A percentile compares a stretch with the other conserved stretches of the same genome.
These are phyloP conservation scores for Noctua janthina DNA, from an alignment of 2,888 invertebrate species.

Conservation along the genomic window DNA sequence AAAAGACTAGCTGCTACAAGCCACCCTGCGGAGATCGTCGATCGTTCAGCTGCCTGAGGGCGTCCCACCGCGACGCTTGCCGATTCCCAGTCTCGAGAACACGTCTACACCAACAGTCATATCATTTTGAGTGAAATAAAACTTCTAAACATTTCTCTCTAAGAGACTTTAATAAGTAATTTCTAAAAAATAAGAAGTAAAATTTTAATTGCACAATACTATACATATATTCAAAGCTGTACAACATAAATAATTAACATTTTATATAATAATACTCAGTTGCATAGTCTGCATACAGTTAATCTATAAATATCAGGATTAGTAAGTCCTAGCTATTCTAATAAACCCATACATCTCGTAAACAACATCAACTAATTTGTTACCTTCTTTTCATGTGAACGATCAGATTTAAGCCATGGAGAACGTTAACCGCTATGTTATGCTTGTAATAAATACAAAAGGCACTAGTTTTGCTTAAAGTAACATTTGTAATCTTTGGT, in stretches of 20 bases:
- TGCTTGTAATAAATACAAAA: slow-evolving; percentile 59
- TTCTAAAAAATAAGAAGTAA: slow-evolving; percentile 69
- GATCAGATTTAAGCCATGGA: slow-evolving; percentile 50
- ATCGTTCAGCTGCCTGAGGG: neutral
- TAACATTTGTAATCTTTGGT: slow-evolving; percentile 64
- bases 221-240: slow-evolving; percentile 70
- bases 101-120: neutral
- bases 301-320: slow-evolving; percentile 54
- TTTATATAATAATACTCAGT: slow-evolving; percentile 66
- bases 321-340: slow-evolving; percentile 50
- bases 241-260: slow-evolving; percentile 67
- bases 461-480: slow-evolving; percentile 67
- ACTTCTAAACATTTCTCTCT: slow-evolving; percentile 49
- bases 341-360: slow-evolving; percentile 44
- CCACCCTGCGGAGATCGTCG: neutral
- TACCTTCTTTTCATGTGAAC: slow-evolving; percentile 52
- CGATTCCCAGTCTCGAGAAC: neutral
- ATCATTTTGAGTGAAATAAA: slow-evolving; percentile 60
- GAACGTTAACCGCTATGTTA: slow-evolving; percentile 51
- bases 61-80: neutral
- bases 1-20: neutral
- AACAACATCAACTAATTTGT: slow-evolving; percentile 37
- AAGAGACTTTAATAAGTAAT: slow-evolving; percentile 73
- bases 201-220: slow-evolving; percentile 73
- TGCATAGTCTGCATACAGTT: slow-evolving; percentile 35